A percentile compares a stretch with the other conserved stretches of the same genome.
phyloP scores from a whole-genome alignment of 2,113 vertebrate species.

The Machaerirhynchus nigripectus region DNA sequence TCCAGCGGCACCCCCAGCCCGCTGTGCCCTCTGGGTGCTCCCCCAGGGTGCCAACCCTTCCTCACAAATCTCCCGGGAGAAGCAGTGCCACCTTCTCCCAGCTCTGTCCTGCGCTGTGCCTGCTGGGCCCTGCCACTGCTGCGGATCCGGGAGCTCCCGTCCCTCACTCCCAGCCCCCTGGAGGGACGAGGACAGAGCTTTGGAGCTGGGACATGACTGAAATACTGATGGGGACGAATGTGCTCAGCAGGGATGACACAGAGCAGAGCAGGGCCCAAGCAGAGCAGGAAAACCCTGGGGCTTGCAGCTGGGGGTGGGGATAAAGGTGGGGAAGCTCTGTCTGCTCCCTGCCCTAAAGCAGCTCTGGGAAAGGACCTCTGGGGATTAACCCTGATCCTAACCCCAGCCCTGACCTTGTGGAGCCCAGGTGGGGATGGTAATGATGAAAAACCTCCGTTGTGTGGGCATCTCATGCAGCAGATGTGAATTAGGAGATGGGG shows the following conservation, averaged over 20 bases:
- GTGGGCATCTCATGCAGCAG: neutral
- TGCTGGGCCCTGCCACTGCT: neutral
- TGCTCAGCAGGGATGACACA: neutral
- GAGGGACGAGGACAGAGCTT: neutral
- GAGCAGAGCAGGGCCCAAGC: neutral
- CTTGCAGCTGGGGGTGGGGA: neutral
- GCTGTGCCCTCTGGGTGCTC: neutral
- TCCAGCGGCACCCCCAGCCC: neutral
- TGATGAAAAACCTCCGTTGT: neutral
- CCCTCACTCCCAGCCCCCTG: neutral
- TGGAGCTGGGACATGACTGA: neutral
- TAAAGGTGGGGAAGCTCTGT: neutral
- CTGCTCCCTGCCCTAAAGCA: neutral
- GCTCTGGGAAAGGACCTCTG: neutral
- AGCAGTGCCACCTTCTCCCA: neutral
- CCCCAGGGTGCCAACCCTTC: neutral
- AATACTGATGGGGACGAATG: neutral
- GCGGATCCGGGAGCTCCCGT: accelerated
- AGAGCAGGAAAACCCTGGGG: neutral
- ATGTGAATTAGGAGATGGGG: accelerated
- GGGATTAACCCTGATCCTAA: neutral
- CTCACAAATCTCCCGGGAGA: neutral
- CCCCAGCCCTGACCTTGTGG: neutral
- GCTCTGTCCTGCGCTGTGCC: neutral
- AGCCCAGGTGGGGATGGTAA: neutral